These are phyloP conservation scores for Erythrocercus mccallii DNA, from an alignment of 2,113 vertebrate species.

Conservation along the genomic window DNA sequence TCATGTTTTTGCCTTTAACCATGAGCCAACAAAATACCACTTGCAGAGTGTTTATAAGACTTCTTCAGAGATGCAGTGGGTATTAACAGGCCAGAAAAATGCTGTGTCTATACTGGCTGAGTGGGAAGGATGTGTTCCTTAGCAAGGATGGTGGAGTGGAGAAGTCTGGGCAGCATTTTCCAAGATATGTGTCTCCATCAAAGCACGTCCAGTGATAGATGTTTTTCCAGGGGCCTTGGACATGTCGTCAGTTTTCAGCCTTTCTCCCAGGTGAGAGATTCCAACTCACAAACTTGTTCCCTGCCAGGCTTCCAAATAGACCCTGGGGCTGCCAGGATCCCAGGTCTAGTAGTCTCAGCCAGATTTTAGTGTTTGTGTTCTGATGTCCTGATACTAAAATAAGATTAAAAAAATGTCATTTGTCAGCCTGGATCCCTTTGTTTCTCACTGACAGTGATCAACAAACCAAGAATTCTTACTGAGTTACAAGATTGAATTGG, in stretches of 20 bases:
- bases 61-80: neutral
- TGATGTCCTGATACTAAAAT: neutral
- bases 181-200: neutral
- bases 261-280: neutral
- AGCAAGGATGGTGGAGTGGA: neutral
- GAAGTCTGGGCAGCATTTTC: neutral
- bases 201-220: neutral
- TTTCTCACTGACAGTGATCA: neutral
- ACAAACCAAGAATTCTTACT: neutral
- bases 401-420: neutral
- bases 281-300: neutral
- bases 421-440: neutral
- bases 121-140: neutral
- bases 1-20: neutral
- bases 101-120: neutral
- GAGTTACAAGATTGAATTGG: neutral
- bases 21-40: neutral
- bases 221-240: neutral
- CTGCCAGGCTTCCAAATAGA: neutral
- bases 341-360: too few species aligned
- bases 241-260: neutral
- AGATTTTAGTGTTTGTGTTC: neutral
- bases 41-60: neutral
- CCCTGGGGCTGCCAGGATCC: neutral
- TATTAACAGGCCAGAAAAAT: neutral